Conservation (phyloP, 2,113 vertebrate genomes). For the Scophthalmus maximus region DNA sequence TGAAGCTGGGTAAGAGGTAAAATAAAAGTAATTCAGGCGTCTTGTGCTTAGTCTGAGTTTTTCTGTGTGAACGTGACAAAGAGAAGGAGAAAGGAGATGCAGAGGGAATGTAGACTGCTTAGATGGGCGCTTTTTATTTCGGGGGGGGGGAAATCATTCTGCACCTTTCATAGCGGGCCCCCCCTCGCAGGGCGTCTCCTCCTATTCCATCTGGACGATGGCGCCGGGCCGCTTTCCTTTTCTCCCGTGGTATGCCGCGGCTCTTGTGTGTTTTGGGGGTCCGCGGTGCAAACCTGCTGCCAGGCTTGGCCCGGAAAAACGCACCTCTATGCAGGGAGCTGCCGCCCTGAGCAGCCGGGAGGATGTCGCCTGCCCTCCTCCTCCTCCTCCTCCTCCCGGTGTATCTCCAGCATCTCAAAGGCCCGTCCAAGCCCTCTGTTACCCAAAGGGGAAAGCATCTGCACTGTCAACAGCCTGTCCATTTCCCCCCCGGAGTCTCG, state of each 20-base stretch:
- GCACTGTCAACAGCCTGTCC: conserved; percentile 49
- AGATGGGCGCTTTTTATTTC: conserved; percentile 68
- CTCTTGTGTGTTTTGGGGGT: conserved; percentile 59
- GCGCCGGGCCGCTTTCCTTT: conserved; percentile 29
- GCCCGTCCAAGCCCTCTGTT: conserved; percentile 56
- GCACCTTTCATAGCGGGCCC: conserved; percentile 33
- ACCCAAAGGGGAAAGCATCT: conserved; percentile 56
- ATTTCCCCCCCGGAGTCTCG: conserved; percentile 24
- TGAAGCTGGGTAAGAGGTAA: conserved; percentile 66
- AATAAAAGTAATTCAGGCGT: conserved; percentile 66
- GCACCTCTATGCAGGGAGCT: conserved; percentile 51
- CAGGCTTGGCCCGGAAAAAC: conserved; percentile 67
- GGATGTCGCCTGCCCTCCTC: conserved; percentile 44
- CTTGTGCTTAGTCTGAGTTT: conserved; percentile 72
- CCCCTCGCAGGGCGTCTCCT: conserved; percentile 62
- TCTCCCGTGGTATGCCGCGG: conserved; percentile 39
- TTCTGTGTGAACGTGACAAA: conserved; percentile 34
- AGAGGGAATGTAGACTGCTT: conserved; percentile 63
- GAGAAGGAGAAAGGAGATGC: conserved; percentile 31
- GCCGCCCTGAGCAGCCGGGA: conserved; percentile 47
- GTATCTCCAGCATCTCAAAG: conserved; percentile 53
- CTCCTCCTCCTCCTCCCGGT: conserved; percentile 44
- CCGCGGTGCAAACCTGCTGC: conserved; percentile 60
- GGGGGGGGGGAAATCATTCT: conserved; percentile 60
- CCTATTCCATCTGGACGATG: conserved; percentile 59